These are phyloP conservation scores for Drosophila parthenogenetica DNA, from an alignment of 2,888 invertebrate species.

Conservation along the genomic window DNA sequence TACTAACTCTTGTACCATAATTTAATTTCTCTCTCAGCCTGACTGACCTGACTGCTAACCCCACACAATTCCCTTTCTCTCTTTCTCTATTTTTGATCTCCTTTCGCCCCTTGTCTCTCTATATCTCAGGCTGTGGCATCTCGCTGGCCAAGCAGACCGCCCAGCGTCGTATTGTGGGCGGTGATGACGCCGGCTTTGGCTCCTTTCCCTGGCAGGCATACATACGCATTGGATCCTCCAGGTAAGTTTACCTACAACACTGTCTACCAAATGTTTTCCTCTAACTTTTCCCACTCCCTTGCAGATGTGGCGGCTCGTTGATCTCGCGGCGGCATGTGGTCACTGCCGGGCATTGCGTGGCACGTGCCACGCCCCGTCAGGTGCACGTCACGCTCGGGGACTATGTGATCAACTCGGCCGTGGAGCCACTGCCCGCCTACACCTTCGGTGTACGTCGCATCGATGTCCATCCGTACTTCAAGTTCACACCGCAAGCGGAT, in stretches of 20 bases:
- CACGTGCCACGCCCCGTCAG: conserved; percentile 94
- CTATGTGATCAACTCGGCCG: conserved; percentile 97
- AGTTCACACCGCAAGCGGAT: conserved; percentile 96
- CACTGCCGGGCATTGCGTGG: conserved; percentile 97
- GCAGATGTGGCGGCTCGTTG: conserved; percentile 95
- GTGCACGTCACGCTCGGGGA: conserved; percentile 95
- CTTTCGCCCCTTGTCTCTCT: not conserved
- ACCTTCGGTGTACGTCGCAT: conserved; percentile 96
- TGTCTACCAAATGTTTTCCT: too few species aligned
- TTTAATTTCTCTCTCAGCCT: conserved; percentile 9
- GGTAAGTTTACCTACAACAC: conserved; percentile 85
- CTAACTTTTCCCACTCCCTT: conserved; percentile 46
- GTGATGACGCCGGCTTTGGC: conserved; percentile 97
- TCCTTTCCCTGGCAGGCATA: conserved; percentile 98
- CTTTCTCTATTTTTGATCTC: conserved; percentile 7
- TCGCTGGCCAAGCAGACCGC: conserved; percentile 94
- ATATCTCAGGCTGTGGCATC: conserved; percentile 92
- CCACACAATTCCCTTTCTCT: conserved; percentile 16
- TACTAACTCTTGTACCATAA: conserved; percentile 44
- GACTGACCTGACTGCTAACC: conserved; percentile 34
- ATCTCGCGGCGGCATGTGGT: conserved; percentile 96
- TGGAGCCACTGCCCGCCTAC: conserved; percentile 95
- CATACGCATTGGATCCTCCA: conserved; percentile 95
- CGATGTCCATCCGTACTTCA: conserved; percentile 95
- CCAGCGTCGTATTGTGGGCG: conserved; percentile 95